Conservation (phyloP, 2,113 vertebrate genomes). For the Hyperoodon ampullatus region DNA sequence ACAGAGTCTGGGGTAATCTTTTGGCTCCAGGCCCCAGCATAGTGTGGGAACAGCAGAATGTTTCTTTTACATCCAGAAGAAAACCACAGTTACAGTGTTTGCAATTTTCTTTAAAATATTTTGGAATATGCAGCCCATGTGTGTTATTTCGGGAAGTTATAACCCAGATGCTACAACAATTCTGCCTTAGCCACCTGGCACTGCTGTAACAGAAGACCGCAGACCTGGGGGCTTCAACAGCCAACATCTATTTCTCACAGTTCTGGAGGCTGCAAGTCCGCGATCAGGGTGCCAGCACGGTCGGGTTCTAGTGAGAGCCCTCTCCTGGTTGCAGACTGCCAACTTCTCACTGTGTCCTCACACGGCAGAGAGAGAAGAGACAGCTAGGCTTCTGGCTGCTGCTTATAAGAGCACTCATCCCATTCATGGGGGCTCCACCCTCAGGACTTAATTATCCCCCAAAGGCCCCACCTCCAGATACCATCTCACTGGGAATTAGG, state of each 20-base stretch:
- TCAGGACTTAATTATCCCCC: neutral
- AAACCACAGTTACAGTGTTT: neutral
- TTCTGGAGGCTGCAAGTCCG: neutral
- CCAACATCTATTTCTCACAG: neutral
- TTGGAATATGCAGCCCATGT: neutral
- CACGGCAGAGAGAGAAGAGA: neutral
- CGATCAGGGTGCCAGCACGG: neutral
- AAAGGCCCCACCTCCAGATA: neutral
- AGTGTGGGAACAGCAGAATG: neutral
- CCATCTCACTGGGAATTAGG: neutral
- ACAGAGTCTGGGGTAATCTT: neutral
- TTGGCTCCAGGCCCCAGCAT: neutral
- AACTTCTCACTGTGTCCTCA: neutral
- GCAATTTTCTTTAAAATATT: neutral
- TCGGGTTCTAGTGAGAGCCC: neutral
- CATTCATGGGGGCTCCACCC: neutral
- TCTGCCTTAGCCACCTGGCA: neutral
- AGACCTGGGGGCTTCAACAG: rapidly evolving
- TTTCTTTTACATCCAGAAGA: neutral
- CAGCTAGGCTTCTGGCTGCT: too few relatives aligned
- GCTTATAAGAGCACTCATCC: neutral
- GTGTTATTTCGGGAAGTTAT: neutral
- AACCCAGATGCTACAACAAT: neutral
- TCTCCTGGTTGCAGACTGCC: neutral
- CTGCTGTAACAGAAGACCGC: neutral